Conservation (phyloP, 2,113 vertebrate genomes). For the Mesoclemmys tuberculata region DNA sequence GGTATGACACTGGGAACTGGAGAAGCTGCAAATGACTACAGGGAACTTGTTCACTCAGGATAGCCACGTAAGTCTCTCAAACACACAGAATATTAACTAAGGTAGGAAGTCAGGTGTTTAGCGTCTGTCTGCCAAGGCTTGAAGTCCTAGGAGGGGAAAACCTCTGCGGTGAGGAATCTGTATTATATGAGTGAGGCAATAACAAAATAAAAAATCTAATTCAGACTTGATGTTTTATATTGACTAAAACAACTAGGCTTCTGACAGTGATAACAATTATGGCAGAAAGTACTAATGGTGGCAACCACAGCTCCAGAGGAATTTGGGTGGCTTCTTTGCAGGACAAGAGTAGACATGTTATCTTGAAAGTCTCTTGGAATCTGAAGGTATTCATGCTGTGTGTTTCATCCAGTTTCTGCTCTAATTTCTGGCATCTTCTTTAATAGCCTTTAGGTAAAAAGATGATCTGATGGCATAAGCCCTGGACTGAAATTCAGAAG, state of each 20-base stretch:
- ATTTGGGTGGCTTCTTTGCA: not conserved
- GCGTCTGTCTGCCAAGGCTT: not conserved
- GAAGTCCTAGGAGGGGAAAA: not conserved
- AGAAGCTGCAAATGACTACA: not conserved
- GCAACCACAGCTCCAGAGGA: fast-evolving
- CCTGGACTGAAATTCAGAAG: not conserved
- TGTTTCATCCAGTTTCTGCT: not conserved
- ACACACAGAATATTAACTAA: too few relatives aligned
- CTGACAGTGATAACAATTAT: not conserved
- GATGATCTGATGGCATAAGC: not conserved
- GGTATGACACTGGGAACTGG: not conserved
- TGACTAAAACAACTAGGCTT: not conserved
- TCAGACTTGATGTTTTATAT: not conserved
- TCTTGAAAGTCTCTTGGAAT: not conserved
- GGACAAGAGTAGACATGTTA: not conserved
- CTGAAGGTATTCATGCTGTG: not conserved
- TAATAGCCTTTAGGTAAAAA: not conserved
- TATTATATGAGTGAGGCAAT: not conserved
- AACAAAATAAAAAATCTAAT: not conserved
- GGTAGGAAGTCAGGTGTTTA: not conserved
- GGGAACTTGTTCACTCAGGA: not conserved
- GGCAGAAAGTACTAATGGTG: not conserved
- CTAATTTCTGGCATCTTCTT: not conserved
- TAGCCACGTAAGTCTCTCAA: not conserved
- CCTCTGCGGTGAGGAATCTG: not conserved